Conservation (phyloP, 2,888 invertebrate genomes). For the Drosophila engyochracea region DNA sequence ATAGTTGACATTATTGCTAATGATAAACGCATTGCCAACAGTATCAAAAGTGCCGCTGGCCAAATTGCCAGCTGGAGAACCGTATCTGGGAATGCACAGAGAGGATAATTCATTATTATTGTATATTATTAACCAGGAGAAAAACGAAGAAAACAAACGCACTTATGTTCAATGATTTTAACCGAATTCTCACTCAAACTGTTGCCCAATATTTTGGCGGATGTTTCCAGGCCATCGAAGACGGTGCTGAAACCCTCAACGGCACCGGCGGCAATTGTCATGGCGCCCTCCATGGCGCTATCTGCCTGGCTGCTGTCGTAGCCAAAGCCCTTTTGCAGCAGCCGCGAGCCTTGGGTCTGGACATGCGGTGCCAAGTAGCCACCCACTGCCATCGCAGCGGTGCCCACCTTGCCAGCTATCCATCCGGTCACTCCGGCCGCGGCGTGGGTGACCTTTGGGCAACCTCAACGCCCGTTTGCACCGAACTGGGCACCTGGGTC, state of each 20-base stretch:
- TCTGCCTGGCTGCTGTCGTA: constrained; percentile 87
- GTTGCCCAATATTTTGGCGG: constrained; percentile 88
- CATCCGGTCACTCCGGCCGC: constrained; percentile 90
- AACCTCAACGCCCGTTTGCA: constrained; percentile 87
- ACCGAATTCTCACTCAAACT: constrained; percentile 91
- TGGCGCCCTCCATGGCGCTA: constrained; percentile 86
- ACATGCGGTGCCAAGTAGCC: constrained; percentile 89
- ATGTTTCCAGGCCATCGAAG: constrained; percentile 90
- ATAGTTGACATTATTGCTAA: constrained; percentile 88
- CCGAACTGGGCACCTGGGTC: constrained; percentile 85
- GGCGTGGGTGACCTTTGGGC: constrained; percentile 89
- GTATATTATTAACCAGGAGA: neutral
- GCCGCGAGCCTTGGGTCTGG: constrained; percentile 88
- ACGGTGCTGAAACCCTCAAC: constrained; percentile 90
- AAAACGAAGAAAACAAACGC: constrained; percentile 65
- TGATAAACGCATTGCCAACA: constrained; percentile 89
- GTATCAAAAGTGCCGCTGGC: constrained; percentile 89
- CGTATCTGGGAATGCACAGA: constrained; percentile 87
- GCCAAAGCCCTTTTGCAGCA: constrained; percentile 87
- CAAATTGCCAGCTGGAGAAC: constrained; percentile 88
- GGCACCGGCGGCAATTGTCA: constrained; percentile 90
- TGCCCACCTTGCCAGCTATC: constrained; percentile 87
- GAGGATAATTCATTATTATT: neutral
- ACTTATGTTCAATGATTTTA: constrained; percentile 91
- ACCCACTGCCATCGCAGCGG: constrained; percentile 89